Evolutionary conservation across 2,113 vertebrate genomes (phyloP).

Genomic region (Grantiella picta): DNA sequence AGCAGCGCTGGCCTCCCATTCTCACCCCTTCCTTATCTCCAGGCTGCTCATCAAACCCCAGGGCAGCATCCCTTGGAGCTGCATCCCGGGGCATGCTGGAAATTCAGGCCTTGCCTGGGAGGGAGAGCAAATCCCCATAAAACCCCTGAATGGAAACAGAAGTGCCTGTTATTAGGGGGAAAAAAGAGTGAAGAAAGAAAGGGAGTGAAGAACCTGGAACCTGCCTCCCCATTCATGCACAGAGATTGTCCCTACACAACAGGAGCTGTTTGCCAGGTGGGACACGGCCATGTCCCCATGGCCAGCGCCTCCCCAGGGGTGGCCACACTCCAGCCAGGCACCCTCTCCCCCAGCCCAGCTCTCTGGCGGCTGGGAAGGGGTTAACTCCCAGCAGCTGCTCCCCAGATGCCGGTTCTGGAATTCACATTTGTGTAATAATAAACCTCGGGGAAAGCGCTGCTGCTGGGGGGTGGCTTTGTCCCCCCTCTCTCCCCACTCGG

Average conservation of each 20-base stretch:
- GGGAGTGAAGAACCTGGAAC: background rate
- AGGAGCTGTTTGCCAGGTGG: background rate
- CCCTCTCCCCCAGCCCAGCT: accelerated
- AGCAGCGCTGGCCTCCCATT: accelerated
- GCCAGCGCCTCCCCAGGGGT: accelerated
- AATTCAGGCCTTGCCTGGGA: background rate
- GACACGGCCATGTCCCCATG: accelerated
- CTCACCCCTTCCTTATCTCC: background rate
- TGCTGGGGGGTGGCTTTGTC: background rate
- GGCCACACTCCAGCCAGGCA: accelerated
- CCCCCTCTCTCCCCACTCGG: background rate
- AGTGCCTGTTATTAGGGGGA: background rate
- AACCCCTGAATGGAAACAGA: constrained; percentile 47
- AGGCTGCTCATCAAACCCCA: background rate
- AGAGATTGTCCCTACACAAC: accelerated
- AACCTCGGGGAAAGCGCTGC: constrained; percentile 29
- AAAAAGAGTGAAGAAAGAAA: background rate
- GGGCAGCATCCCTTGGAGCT: background rate
- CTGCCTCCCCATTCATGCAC: background rate
- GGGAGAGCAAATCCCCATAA: constrained; percentile 5
- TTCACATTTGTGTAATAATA: constrained; percentile 70
- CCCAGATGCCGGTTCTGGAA: constrained; percentile 69
- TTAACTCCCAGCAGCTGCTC: constrained; percentile 66
- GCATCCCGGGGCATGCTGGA: accelerated
- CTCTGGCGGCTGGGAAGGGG: background rate